Conservation (phyloP, 2,113 vertebrate genomes). For the Pardalotus punctatus region DNA sequence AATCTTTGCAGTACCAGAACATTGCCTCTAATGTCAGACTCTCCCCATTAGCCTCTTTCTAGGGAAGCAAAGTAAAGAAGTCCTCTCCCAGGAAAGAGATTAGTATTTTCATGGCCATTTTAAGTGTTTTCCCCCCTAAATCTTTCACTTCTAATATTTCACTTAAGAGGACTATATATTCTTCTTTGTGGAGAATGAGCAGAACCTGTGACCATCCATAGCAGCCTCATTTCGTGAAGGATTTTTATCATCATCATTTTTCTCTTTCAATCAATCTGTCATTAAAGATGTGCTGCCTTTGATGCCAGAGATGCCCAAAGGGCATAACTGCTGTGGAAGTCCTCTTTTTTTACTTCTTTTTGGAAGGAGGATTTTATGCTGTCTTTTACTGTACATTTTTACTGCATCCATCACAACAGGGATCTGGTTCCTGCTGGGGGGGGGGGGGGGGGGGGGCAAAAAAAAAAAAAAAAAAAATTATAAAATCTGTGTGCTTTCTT, state of each 20-base stretch:
- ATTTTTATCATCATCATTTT: neutral
- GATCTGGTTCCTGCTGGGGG: neutral
- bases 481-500: neutral
- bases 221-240: rapidly evolving
- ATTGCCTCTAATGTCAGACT: neutral
- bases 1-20: neutral
- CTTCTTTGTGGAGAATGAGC: neutral
- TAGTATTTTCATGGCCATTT: neutral
- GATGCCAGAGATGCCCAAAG: neutral
- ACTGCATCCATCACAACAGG: neutral
- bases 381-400: neutral
- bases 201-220: neutral
- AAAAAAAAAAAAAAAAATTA: neutral
- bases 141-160: neutral
- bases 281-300: neutral
- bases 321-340: neutral
- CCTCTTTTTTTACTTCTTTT: neutral
- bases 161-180: neutral
- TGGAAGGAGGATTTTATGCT: neutral
- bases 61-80: neutral
- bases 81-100: neutral
- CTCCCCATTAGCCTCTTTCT: neutral
- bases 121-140: neutral
- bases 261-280: neutral
- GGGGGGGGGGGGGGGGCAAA: no score